phyloP scores from a whole-genome alignment of 2,797 vertebrate species.

The Erpetoichthys calabaricus region DNA sequence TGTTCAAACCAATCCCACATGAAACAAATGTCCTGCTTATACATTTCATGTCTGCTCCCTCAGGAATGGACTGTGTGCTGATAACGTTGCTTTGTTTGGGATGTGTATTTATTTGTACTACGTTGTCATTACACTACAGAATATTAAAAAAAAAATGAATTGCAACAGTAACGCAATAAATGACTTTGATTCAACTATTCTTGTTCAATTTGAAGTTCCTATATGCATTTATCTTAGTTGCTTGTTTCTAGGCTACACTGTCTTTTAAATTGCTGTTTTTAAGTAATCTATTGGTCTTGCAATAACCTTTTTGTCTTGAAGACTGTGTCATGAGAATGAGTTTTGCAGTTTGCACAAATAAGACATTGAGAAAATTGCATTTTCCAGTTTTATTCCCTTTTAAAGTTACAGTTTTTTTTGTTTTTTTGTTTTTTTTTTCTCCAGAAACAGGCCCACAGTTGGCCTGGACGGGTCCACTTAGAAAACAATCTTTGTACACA shows the following conservation, averaged over 20 bases:
- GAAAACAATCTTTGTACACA: conserved; percentile 3
- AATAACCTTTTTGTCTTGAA: too few species aligned
- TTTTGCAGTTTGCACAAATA: neutral
- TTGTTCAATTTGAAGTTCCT: too few species aligned
- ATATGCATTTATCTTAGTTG: neutral
- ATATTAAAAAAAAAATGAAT: too few species aligned
- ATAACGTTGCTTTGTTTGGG: too few species aligned
- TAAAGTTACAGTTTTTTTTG: conserved; percentile 8
- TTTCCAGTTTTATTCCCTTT: conserved; percentile 5
- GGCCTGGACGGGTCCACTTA: conserved; percentile 6
- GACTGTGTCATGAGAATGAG: neutral
- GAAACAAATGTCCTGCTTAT: too few species aligned
- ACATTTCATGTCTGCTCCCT: too few species aligned
- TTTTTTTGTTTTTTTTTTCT: conserved; percentile 5
- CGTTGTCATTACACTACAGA: too few species aligned
- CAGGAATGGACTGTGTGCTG: too few species aligned
- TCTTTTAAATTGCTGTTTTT: neutral
- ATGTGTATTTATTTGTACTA: too few species aligned
- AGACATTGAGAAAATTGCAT: neutral
- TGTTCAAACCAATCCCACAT: too few species aligned
- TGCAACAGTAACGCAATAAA: too few species aligned
- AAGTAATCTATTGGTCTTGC: neutral
- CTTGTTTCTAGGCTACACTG: neutral
- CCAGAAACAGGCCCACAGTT: conserved; percentile 2
- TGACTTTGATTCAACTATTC: too few species aligned